phyloP scores from a whole-genome alignment of 2,113 vertebrate species.

The Colistium nudipinnis region DNA sequence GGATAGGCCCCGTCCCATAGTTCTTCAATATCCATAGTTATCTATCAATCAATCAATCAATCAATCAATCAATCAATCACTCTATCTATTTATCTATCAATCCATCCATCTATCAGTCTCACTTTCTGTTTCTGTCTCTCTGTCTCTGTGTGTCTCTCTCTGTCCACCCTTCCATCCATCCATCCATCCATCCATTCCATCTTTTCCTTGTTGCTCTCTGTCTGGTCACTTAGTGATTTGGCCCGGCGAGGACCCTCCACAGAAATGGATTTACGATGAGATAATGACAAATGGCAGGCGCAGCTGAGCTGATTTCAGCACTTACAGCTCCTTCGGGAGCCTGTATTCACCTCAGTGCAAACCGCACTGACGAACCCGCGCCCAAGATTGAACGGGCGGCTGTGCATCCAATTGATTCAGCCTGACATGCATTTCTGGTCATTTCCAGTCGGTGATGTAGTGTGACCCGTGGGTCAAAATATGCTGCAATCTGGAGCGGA shows the following conservation, averaged over 20 bases:
- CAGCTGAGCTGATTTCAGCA: conserved; percentile 78
- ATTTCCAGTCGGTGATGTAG: conserved; percentile 72
- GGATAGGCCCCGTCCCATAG: background rate
- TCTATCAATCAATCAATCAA: background rate
- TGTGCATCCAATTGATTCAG: conserved; percentile 73
- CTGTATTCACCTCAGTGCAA: conserved; percentile 50
- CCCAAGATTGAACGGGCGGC: conserved; percentile 67
- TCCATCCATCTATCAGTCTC: background rate
- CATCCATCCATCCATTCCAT: conserved; percentile 34
- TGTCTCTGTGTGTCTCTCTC: background rate
- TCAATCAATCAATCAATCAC: background rate
- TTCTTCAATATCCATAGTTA: background rate
- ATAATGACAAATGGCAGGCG: conserved; percentile 76
- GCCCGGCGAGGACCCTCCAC: conserved; percentile 39
- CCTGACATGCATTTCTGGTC: conserved; percentile 71
- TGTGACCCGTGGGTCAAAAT: conserved; percentile 71
- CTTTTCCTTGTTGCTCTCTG: conserved; percentile 37
- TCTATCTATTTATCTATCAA: background rate
- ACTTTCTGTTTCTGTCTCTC: no score
- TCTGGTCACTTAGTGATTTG: conserved; percentile 55
- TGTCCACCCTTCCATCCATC: conserved; percentile 25
- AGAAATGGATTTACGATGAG: conserved; percentile 79
- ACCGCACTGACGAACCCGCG: conserved; percentile 45
- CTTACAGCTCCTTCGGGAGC: conserved; percentile 70
- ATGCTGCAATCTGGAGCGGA: conserved; percentile 44